These are phyloP conservation scores for Avahi laniger DNA, from an alignment of 2,797 vertebrate genomes.

Conservation along the genomic window DNA sequence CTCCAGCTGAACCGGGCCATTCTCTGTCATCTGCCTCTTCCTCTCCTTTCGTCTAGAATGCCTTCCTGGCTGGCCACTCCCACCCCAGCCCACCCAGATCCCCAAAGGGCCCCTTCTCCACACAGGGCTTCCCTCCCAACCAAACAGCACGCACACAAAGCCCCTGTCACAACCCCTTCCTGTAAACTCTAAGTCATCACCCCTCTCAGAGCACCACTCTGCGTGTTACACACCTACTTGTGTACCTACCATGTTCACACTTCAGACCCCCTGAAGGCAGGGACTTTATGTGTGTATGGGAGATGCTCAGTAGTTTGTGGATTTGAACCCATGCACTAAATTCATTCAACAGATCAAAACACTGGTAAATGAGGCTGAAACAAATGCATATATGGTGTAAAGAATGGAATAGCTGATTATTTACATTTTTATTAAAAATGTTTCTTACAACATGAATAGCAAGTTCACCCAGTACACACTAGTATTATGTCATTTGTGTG, in stretches of 20 bases:
- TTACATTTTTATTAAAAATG: conserved; percentile 16
- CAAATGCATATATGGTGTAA: neutral
- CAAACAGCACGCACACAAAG: neutral
- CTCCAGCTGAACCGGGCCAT: neutral
- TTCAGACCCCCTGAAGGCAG: neutral
- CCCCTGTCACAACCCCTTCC: neutral
- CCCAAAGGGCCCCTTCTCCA: neutral
- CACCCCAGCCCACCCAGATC: neutral
- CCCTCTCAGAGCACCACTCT: neutral
- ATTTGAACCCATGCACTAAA: neutral
- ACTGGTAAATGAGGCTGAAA: neutral
- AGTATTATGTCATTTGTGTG: neutral
- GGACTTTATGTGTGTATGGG: neutral
- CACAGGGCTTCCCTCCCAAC: neutral
- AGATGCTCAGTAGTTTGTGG: neutral
- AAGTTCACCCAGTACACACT: neutral
- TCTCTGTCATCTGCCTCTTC: neutral
- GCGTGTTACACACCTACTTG: neutral
- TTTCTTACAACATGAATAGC: conserved; percentile 12
- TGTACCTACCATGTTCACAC: neutral
- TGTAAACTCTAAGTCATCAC: neutral
- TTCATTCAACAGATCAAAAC: neutral
- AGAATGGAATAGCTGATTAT: neutral
- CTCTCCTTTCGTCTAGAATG: neutral
- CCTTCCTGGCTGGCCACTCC: neutral